Base-by-base conservation (phyloP, 1,140 invertebrate species). In the Bombus waltoni region DNA sequence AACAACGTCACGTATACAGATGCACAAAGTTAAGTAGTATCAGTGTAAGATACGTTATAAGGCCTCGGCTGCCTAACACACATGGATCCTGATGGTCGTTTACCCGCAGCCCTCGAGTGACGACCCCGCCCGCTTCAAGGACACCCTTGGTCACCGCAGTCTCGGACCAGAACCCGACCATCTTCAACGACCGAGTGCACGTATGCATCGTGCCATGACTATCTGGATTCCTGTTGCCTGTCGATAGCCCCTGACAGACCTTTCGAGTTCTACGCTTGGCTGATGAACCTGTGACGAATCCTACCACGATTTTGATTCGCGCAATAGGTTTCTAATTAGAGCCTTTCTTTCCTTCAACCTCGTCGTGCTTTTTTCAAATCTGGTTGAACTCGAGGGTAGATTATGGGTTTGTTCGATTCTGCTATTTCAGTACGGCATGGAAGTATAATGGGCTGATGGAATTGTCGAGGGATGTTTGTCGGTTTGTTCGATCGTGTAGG, bases 51-150 rank as follows among this genome's bases (percentile, higher is more conserved):
- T 88, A 85, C 87, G 87, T 87, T 89, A 72, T 92, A 83, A 91
- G 88, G 82, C 87, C 84, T 80, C 71, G 84, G 75, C 71, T 84
- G 85, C 78, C 81, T 91, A 92, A 92, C 91, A 92, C 91, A 94
- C 92, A 93, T 92, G 91, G 91, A 88, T 94, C 92, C 92, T 91
- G 90, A 93, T 95, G 94, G 94, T 95, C 94, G 93, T 95, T 95
- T 95, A 95, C 94, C 95, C 88, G 92, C 89, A 88, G 89, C 91
- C 89, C 92, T 92, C 93, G 94, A 94, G 94, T 95, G 94, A 95
- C 94, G 94, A 95, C 94, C 94, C 94, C 93, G 94, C 94, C 94
- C 92, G 93, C 92, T 94, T 94, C 95, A 95, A 95, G 95, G 95
- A 94, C 94, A 94, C 92, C 91, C 90, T 90, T 89, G 91, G 91